Evolutionary conservation across 2,113 vertebrate species (phyloP).

Genomic region (Mixornis gularis): DNA sequence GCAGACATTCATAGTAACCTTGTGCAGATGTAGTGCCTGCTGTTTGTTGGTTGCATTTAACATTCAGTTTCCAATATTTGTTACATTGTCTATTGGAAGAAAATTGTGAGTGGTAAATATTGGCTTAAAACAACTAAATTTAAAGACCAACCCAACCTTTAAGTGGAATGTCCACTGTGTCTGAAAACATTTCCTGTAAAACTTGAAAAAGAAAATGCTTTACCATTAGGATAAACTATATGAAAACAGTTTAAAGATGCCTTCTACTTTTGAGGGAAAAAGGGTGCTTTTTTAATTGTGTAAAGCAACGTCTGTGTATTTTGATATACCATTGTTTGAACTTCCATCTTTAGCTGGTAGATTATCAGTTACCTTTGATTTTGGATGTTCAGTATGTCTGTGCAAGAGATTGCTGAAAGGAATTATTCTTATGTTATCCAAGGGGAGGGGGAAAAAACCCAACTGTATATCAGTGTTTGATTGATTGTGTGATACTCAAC

Average conservation of each 20-base stretch:
- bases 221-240: slow-evolving; percentile 69
- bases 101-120: slow-evolving; percentile 29
- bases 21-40: slow-evolving; percentile 35
- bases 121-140: slow-evolving; percentile 19
- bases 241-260: slow-evolving; percentile 70
- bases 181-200: slow-evolving; percentile 83
- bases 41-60: slow-evolving; percentile 37
- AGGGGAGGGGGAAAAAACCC: neutral
- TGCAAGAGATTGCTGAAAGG: slow-evolving; percentile 66
- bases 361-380: slow-evolving; percentile 62
- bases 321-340: slow-evolving; percentile 92
- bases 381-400: slow-evolving; percentile 62
- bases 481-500: slow-evolving; percentile 81
- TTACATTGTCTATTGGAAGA: slow-evolving; percentile 35
- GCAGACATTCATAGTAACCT: slow-evolving; percentile 49
- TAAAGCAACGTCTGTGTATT: slow-evolving; percentile 71
- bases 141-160: slow-evolving; percentile 19
- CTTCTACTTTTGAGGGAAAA: slow-evolving; percentile 74
- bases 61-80: neutral
- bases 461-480: slow-evolving; percentile 71
- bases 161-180: slow-evolving; percentile 48
- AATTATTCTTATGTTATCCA: slow-evolving; percentile 68
- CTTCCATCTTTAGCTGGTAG: slow-evolving; percentile 81
- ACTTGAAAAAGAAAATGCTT: slow-evolving; percentile 81
- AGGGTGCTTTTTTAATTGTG: slow-evolving; percentile 77